phyloP scores from a whole-genome alignment of 2,888 invertebrate genomes.

The Heteropelma amictum region DNA sequence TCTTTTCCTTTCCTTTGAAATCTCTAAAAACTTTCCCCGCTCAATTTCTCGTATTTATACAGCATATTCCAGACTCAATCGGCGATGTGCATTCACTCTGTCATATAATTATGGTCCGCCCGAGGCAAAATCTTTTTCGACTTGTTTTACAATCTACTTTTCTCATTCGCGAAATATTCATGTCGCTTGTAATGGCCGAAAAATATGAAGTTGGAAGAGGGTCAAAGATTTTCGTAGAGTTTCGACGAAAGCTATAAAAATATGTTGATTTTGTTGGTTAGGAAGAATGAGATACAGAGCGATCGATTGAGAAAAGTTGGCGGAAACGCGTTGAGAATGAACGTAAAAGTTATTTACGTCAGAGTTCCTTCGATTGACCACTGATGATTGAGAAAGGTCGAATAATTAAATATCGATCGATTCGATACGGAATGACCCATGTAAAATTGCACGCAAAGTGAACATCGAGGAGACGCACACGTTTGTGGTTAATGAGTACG shows the following conservation, averaged over 20 bases:
- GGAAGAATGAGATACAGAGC: too few relatives aligned
- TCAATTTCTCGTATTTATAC: not conserved
- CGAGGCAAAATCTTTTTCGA: not conserved
- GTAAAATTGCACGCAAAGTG: constrained; percentile 15
- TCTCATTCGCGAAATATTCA: not conserved
- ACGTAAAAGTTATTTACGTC: too few relatives aligned
- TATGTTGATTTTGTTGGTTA: too few relatives aligned
- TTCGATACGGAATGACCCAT: not conserved
- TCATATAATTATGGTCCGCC: too few relatives aligned
- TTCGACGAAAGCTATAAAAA: too few relatives aligned
- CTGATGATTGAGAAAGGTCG: too few relatives aligned
- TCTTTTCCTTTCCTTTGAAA: constrained; percentile 28
- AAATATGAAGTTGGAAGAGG: too few relatives aligned
- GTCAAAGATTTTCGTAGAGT: too few relatives aligned
- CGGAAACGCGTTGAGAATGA: too few relatives aligned
- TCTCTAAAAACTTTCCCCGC: constrained; percentile 29
- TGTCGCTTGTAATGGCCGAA: not conserved
- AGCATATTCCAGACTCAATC: not conserved
- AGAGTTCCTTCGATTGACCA: too few relatives aligned
- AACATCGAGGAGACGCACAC: constrained; percentile 13
- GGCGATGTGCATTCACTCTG: not conserved
- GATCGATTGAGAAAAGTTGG: too few relatives aligned
- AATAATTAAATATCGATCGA: not conserved
- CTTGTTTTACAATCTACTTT: not conserved
- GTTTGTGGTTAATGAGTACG: constrained; percentile 48